These are phyloP conservation scores for Trachelus stipa DNA, from an alignment of 2,888 invertebrate genomes.

Conservation along the genomic window DNA sequence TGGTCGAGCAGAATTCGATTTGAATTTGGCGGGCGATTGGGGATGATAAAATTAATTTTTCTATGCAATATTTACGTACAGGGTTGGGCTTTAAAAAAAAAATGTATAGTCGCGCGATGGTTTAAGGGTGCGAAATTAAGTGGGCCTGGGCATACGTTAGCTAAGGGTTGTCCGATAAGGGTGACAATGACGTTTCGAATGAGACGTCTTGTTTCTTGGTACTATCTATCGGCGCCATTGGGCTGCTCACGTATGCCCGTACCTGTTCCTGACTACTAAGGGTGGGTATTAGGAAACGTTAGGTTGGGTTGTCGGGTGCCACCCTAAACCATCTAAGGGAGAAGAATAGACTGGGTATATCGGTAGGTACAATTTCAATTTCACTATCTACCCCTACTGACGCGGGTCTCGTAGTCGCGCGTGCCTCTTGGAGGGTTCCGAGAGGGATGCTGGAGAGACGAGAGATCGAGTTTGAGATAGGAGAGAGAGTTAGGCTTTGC, in stretches of 20 bases:
- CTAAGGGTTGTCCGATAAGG: neutral
- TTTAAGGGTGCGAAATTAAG: too few species aligned
- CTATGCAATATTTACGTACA: neutral
- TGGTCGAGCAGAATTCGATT: neutral
- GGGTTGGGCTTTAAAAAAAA: neutral
- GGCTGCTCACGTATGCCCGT: neutral
- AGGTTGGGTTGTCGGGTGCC: neutral
- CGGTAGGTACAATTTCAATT: conserved; percentile 57
- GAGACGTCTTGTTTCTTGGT: neutral
- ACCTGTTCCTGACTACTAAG: neutral
- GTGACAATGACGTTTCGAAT: neutral
- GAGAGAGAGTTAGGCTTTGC: conserved; percentile 24
- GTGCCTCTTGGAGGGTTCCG: neutral
- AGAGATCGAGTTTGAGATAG: conserved; percentile 14
- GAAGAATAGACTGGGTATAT: conserved; percentile 24
- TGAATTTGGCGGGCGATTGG: neutral
- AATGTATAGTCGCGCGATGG: too few species aligned
- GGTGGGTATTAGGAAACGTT: neutral
- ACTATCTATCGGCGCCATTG: neutral
- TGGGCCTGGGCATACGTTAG: too few species aligned
- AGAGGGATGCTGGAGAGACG: conserved; percentile 16
- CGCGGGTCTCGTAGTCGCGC: conserved; percentile 30
- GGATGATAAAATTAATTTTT: neutral
- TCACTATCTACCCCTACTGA: conserved; percentile 52
- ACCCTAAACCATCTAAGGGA: neutral